Conservation (phyloP, 2,797 vertebrate genomes). For the Graptemys geographica region DNA sequence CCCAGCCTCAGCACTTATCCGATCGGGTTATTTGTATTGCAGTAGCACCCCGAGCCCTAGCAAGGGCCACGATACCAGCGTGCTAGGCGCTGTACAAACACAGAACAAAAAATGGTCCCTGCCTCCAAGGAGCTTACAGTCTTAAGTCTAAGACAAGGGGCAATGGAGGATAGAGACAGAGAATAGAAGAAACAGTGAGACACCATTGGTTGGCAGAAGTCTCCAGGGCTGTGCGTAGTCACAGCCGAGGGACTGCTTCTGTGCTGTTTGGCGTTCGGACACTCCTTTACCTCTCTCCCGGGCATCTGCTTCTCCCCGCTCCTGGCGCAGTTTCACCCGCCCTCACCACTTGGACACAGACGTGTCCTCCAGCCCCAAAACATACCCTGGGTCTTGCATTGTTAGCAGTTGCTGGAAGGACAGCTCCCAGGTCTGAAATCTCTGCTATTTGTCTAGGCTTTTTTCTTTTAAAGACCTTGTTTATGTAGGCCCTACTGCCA, state of each 20-base stretch:
- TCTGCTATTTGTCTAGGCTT: not conserved
- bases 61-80: not conserved
- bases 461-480: not conserved
- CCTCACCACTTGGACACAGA: too few species aligned
- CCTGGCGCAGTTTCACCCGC: too few species aligned
- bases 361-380: not conserved
- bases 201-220: not conserved
- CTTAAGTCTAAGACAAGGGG: too few species aligned
- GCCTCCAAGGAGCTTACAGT: too few species aligned
- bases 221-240: not conserved
- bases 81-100: not conserved
- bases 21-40: not conserved
- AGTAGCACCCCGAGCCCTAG: not conserved
- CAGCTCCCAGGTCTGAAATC: not conserved
- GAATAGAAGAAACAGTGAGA: not conserved
- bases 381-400: not conserved
- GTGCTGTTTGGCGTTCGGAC: not conserved
- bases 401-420: not conserved
- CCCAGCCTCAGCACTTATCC: too few species aligned
- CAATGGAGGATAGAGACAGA: not conserved
- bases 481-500: not conserved
- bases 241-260: not conserved
- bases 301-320: not conserved
- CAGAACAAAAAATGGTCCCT: not conserved
- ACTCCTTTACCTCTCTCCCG: not conserved